Conservation (phyloP, 2,113 vertebrate species). For the Microtus richardsoni region DNA sequence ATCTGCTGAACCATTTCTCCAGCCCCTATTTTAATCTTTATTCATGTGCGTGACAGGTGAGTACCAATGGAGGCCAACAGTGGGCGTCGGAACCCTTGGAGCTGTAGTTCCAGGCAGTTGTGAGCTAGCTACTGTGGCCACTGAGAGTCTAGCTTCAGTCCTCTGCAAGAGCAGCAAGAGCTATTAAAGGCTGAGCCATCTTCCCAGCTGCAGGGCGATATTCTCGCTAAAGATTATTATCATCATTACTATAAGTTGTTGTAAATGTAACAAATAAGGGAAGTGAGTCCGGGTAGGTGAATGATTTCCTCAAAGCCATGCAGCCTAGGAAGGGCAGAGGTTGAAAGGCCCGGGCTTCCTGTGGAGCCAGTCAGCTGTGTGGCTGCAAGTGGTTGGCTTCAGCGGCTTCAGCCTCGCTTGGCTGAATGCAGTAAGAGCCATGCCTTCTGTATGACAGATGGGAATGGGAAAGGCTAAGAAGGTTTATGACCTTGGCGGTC, state of each 20-base stretch:
- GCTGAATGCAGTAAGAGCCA: not conserved
- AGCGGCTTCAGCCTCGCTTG: not conserved
- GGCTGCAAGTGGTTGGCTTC: not conserved
- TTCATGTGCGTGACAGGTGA: not conserved
- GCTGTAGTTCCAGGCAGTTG: not conserved
- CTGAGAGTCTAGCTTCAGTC: not conserved
- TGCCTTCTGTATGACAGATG: not conserved
- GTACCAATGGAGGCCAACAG: not conserved
- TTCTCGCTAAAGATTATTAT: not conserved
- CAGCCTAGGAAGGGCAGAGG: not conserved
- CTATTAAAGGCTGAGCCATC: not conserved
- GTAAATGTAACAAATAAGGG: not conserved
- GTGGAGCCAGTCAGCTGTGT: not conserved
- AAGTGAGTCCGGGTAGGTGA: not conserved
- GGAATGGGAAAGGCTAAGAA: conserved; percentile 49
- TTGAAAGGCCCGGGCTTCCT: not conserved
- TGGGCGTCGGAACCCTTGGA: not conserved
- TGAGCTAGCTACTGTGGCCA: not conserved
- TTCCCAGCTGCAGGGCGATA: not conserved
- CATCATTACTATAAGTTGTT: not conserved
- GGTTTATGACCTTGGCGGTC: conserved; percentile 52
- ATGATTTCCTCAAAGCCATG: not conserved
- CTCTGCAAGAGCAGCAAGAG: too few relatives aligned
- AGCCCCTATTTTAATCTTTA: not conserved
- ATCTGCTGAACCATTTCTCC: too few relatives aligned